Percentiles rank a stretch among this genome's conserved stretches.
These are phyloP conservation scores for Mimas tiliae DNA, from an alignment of 2,888 invertebrate species.

Conservation along the genomic window DNA sequence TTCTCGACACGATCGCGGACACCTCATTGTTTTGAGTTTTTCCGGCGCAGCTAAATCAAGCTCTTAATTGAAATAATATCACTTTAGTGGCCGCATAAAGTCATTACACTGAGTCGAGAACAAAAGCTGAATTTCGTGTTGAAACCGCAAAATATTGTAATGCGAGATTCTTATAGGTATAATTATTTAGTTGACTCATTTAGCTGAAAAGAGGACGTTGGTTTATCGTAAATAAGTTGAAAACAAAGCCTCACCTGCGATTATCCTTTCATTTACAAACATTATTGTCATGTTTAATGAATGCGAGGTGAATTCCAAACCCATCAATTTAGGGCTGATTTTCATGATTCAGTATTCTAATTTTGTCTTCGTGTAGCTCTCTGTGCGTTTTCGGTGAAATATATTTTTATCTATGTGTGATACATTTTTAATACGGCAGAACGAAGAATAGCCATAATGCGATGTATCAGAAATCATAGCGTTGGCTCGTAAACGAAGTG, in stretches of 20 bases:
- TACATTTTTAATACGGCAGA: slow-evolving; percentile 26
- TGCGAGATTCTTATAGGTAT: slow-evolving; percentile 60
- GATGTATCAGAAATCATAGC: slow-evolving; percentile 63
- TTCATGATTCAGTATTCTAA: slow-evolving; percentile 24
- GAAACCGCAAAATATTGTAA: slow-evolving; percentile 76
- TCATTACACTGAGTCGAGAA: slow-evolving; percentile 70
- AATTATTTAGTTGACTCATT: slow-evolving; percentile 66
- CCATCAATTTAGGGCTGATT: slow-evolving; percentile 20
- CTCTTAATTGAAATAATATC: slow-evolving; percentile 80
- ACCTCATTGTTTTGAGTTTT: slow-evolving; percentile 80
- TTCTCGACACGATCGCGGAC: slow-evolving; percentile 67
- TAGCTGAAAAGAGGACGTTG: slow-evolving; percentile 55
- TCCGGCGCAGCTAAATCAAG: slow-evolving; percentile 73
- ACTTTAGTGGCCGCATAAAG: slow-evolving; percentile 76
- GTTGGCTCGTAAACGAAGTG: slow-evolving; percentile 62
- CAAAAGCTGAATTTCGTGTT: slow-evolving; percentile 77
- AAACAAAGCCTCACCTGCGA: slow-evolving; percentile 45
- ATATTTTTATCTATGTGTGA: slow-evolving; percentile 15
- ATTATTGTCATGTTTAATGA: slow-evolving; percentile 29
- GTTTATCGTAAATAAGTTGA: slow-evolving; percentile 48
- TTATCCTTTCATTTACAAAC: slow-evolving; percentile 42
- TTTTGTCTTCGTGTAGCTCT: slow-evolving; percentile 19
- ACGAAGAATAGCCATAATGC: slow-evolving; percentile 42
- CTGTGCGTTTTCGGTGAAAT: slow-evolving; percentile 10
- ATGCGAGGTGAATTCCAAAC: slow-evolving; percentile 19